These are phyloP conservation scores for Anoplopoma fimbria DNA, from an alignment of 2,113 vertebrate genomes.

Conservation along the genomic window DNA sequence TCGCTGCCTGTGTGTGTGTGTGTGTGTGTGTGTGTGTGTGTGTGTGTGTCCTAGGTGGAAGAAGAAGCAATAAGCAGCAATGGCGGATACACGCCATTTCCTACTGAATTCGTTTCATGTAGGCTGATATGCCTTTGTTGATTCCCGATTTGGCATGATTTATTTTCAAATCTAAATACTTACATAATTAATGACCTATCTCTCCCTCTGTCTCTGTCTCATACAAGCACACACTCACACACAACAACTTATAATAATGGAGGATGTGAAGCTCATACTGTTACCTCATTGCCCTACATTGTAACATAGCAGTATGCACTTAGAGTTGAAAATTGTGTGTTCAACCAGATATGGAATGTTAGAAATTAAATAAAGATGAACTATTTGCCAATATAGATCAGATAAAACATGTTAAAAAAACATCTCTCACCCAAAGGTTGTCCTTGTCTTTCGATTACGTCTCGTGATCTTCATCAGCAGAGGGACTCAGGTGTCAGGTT, in stretches of 20 bases:
- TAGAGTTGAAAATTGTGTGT: background rate
- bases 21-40: background rate
- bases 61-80: conserved; percentile 59
- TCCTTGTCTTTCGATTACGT: background rate
- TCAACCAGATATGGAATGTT: background rate
- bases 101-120: conserved; percentile 29
- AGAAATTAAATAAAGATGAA: background rate
- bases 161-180: background rate
- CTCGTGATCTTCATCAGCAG: background rate
- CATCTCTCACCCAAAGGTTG: background rate
- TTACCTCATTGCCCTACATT: background rate
- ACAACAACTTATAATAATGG: conserved; percentile 2
- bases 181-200: background rate
- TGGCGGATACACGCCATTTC: conserved; percentile 74
- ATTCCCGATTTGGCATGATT: background rate
- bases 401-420: background rate
- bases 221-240: conserved; percentile 8
- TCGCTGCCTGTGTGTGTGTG: conserved; percentile 19
- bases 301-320: background rate
- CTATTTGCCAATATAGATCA: background rate
- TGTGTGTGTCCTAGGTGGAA: conserved; percentile 33
- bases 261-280: conserved; percentile 2
- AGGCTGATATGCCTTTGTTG: conserved; percentile 5
- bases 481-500: background rate
- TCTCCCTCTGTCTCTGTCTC: background rate